Evolutionary conservation across 2,797 vertebrate genomes (phyloP), one percentile per base, ranked within the genome.

Genomic region (Lutjanus campechanus): DNA sequence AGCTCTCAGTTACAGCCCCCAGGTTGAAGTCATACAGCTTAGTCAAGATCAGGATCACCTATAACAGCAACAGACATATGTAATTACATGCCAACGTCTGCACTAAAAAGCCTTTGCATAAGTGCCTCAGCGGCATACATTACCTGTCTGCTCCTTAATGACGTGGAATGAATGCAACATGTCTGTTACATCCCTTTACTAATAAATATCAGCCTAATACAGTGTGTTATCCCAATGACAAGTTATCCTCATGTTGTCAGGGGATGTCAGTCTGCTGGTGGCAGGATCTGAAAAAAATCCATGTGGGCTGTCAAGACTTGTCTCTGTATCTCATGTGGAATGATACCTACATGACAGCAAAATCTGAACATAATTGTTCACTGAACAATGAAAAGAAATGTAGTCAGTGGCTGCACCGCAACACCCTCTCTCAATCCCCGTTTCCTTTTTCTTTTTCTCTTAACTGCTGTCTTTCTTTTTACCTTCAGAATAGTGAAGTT

Each of bases 41-140:
- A n/a, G 98, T 99, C 95, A 99, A 94, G 88, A 99, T 99, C 87
- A 99, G 96, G 89, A 99, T 99, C 87, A 99, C 98, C 98, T 99
- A 74, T 1, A 88, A 89, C 54, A 56, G 83, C 51, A 90, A 81
- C 44, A 91, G 77, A 86, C 73, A 82, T 25, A 51, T 79, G 88
- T 80, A 87, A 89, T 89, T 87, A 86, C 51, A 78, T 67, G 82
- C 60, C 69, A 63, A n/a, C 13, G 29, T 77, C 62, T 70, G 47
- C 54, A 55, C 58, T 77, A 70, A 86, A 86, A 79, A 53, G 58
- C 61, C 43, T 80, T 69, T 62, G 47, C 74, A 41, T 65, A 76
- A 81, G 22, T 60, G 46, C 53, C 59, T 74, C 54, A 15, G 20
- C 19, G 43, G 62, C 59, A 76, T 67, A 76, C 58, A 79, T 90